Evolutionary conservation across 2,113 vertebrate genomes (phyloP), one percentile per base, ranked within the genome.

Genomic region (Malurus alboscapulatus): DNA sequence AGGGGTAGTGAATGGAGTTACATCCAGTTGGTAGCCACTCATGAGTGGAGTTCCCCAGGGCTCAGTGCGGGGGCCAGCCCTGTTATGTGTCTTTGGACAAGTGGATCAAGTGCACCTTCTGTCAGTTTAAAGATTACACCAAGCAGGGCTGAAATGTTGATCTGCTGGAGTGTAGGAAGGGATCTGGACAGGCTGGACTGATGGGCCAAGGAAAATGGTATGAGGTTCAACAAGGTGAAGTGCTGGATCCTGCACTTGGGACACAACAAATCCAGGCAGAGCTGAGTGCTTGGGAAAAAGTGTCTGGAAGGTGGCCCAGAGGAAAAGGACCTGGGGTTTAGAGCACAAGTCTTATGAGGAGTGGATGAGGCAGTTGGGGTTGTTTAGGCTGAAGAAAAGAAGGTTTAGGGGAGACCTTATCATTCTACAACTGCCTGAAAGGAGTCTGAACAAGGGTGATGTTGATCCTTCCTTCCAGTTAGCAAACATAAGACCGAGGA

Each of bases 281-380:
- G 0, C 10, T 42, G 17, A 1, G 20, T 1, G 4, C 12, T 54
- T 29, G 48, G 20, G 24, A 34, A 78, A 50, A 16, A 10, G 5
- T n/a, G 48, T 17, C 65, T 16, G 10, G 18, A 40, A 77, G 24
- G 24, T 17, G n/a, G 29, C 2, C 2, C n/a, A 34, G 16, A 11
- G 20, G n/a, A 78, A 71, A 55, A 40, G 19, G 6, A 54, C 29
- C 48, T 21, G 14, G n/a, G 21, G 3, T 69, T 62, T 69, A 19
- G 48, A 40, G 12, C 18, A n/a, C 9, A 54, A n/a, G 12, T 19
- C 29, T 24, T 24, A 16, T 45, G 38, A 62, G 27, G 15, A 45
- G 38, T 1, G 1, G 6, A 45, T 68, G 55, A 61, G 3, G 18
- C 6, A 69, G 7, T 10, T 54, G 10, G 4, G 4, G 3, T n/a